Evolutionary conservation across 2,113 vertebrate species (phyloP).

Genomic region (Atrichornis clamosus): DNA sequence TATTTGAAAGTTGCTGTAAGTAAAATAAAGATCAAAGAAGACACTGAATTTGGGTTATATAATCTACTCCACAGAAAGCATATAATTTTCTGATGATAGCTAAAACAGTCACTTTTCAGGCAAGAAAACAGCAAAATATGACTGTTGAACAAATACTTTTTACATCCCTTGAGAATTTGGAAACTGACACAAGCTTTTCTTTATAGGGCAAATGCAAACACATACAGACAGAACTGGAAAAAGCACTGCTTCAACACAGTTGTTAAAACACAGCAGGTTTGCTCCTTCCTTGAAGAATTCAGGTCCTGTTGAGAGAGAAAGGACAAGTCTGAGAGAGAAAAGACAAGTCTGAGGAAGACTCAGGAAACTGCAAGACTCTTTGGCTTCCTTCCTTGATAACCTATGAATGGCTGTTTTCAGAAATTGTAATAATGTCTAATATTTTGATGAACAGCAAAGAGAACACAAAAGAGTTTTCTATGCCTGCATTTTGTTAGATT

Average conservation of each 20-base stretch:
- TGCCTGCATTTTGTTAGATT: accelerated
- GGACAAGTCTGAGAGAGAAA: background rate
- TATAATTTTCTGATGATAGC: background rate
- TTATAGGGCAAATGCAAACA: background rate
- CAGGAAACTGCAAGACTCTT: background rate
- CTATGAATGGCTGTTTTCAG: background rate
- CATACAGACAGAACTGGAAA: background rate
- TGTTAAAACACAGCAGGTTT: no score
- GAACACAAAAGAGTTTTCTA: background rate
- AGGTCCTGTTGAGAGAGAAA: background rate
- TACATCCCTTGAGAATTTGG: background rate
- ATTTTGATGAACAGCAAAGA: background rate
- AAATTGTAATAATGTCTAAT: background rate
- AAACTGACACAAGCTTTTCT: background rate
- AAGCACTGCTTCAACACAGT: background rate
- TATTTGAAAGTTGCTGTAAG: background rate
- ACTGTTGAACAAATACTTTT: background rate
- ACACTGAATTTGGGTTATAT: background rate
- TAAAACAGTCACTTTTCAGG: background rate
- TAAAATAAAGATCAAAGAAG: background rate
- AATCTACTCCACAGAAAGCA: background rate
- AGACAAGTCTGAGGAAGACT: background rate
- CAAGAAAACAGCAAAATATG: background rate
- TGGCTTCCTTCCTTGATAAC: background rate
- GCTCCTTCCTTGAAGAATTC: background rate